A percentile compares a stretch with the other conserved stretches of the same genome.
phyloP scores from a whole-genome alignment of 1,140 invertebrate species.

The Calephelis virginiensis region DNA sequence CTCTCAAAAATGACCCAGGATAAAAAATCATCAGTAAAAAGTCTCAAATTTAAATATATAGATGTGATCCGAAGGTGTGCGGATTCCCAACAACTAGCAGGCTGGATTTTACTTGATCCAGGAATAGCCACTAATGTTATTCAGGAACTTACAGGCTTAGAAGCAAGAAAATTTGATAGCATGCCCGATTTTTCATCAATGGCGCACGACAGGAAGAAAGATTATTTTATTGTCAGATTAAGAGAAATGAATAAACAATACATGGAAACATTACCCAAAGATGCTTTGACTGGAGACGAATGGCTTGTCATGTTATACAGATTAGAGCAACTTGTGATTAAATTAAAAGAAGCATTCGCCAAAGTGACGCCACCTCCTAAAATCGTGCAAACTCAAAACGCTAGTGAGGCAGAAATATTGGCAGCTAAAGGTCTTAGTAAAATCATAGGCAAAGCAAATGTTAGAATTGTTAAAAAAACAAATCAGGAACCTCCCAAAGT shows the following conservation, averaged over 20 bases:
- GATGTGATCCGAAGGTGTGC: conserved; percentile 54
- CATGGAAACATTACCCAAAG: conserved; percentile 62
- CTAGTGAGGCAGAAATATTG: conserved; percentile 69
- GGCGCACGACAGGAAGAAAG: conserved; percentile 47
- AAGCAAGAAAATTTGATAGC: conserved; percentile 47
- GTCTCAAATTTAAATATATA: conserved; percentile 62
- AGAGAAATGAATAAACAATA: conserved; percentile 63
- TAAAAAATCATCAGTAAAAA: conserved; percentile 54
- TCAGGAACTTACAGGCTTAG: conserved; percentile 53
- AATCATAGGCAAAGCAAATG: conserved; percentile 63
- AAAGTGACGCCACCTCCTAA: conserved; percentile 44
- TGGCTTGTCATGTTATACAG: conserved; percentile 70
- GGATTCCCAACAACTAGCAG: conserved; percentile 53
- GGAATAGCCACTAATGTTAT: conserved; percentile 58
- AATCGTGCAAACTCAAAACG: conserved; percentile 42
- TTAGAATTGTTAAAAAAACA: conserved; percentile 47
- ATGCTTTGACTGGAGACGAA: conserved; percentile 58
- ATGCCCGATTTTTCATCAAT: conserved; percentile 49
- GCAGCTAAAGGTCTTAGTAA: conserved; percentile 71
- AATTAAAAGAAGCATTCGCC: conserved; percentile 50
- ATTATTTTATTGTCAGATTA: conserved; percentile 59
- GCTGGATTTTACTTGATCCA: conserved; percentile 58
- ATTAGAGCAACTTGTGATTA: conserved; percentile 62
- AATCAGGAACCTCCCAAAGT: conserved; percentile 36
- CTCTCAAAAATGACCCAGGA: conserved; percentile 55